Percentiles rank a stretch among this genome's conserved stretches.
Evolutionary conservation across 2,113 vertebrate genomes (phyloP).

Genomic region (Carassius gibelio): DNA sequence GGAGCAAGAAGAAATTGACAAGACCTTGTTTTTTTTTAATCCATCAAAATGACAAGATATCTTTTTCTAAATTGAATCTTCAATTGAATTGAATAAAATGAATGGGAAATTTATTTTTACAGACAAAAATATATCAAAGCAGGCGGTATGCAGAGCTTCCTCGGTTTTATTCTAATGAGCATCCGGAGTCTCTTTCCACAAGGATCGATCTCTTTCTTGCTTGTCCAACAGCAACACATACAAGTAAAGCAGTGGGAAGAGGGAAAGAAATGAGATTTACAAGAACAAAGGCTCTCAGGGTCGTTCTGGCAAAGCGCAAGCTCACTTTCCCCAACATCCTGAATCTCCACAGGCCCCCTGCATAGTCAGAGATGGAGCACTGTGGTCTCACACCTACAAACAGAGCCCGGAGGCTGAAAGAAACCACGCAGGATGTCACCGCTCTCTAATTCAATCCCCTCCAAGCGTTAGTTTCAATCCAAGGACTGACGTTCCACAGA

Average conservation of each 20-base stretch:
- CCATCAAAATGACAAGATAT: neutral
- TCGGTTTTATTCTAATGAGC: constrained; percentile 40
- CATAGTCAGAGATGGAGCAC: neutral
- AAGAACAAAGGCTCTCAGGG: constrained; percentile 36
- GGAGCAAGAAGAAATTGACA: too few species aligned
- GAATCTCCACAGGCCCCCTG: constrained; percentile 13
- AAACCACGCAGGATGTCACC: constrained; percentile 26
- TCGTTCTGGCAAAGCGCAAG: neutral
- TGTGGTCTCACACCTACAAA: neutral
- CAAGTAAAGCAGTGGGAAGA: constrained; percentile 18
- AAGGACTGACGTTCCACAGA: neutral
- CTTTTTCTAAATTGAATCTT: neutral
- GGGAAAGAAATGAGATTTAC: constrained; percentile 16
- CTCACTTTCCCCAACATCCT: neutral
- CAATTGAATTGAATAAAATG: constrained; percentile 11
- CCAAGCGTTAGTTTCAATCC: neutral
- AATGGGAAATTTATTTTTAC: neutral
- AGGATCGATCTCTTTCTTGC: constrained; percentile 45
- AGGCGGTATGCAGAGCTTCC: neutral
- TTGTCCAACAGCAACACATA: constrained; percentile 43
- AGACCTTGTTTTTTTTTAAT: neutral
- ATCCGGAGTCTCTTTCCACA: constrained; percentile 27
- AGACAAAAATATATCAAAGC: constrained; percentile 31
- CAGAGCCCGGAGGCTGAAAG: neutral
- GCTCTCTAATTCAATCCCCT: constrained; percentile 15